Base-by-base conservation (phyloP, 1,140 invertebrate species). In the Eufriesea mexicana region DNA sequence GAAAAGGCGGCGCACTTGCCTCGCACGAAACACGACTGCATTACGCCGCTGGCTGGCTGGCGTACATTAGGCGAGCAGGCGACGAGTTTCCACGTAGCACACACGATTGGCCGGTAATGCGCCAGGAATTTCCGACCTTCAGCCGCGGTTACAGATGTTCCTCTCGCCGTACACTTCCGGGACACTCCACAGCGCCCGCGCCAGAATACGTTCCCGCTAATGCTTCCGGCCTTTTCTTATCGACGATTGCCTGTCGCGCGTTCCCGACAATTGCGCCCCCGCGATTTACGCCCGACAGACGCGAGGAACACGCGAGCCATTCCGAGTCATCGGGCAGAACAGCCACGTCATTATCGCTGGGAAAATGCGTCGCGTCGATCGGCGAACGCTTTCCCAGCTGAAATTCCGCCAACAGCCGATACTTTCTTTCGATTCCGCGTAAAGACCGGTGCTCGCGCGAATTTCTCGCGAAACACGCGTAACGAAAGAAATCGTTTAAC, bases 51-150 rank as follows among this genome's bases (percentile, higher is more conserved):
- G 61, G 79, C 64, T 71, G 72, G 77, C 62, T 67, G 83, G 66
- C 79, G 64, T 85, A 75, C 86, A 88, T 88, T 88, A 88, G 86
- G 70, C 86, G 79, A 85, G 66, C 66, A 86, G 87, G 68, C 76
- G 86, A 85, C 86, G 75, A 82, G 78, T 76, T 66, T 79, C 75
- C 74, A 77, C 57, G 83, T 28, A 62, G 79, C 81, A 82, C 79
- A 88, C 78, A 89, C 87, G 87, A 89, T 89, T 89, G 88, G 87
- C 84, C 87, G 81, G 84, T 86, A 89, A 89, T 89, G 78, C 81
- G 71, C 79, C 74, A 73, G 78, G 75, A 89, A 89, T 89, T 89
- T 89, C 87, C 84, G 81, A 86, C 84, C 81, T 80, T 89, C 80
- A 82, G 54, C 87, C 79, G 45, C 59, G 72, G 82, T 83, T 88